phyloP scores from a whole-genome alignment of 2,888 invertebrate species.

The Pycnomerus fuliginosus region DNA sequence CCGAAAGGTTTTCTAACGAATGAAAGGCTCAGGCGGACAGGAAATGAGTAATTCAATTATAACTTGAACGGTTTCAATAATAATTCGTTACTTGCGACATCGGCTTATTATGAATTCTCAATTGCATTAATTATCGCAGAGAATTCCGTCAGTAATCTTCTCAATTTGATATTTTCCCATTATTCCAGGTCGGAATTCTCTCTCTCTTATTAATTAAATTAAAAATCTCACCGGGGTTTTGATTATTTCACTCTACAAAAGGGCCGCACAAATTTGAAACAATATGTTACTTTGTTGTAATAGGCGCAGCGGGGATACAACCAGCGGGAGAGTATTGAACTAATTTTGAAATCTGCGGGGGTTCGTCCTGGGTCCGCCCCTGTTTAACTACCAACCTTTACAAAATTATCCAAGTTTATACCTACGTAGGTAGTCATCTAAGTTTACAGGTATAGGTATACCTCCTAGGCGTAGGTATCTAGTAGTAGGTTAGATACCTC shows the following conservation, averaged over 20 bases:
- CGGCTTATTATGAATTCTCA: conserved; percentile 4
- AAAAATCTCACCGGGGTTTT: conserved; percentile 43
- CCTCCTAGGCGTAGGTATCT: too few species aligned
- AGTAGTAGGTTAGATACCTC: too few species aligned
- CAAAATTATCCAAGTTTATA: too few species aligned
- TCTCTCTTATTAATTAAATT: conserved; percentile 43
- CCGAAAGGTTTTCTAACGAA: too few species aligned
- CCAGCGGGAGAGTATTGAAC: conserved; percentile 48
- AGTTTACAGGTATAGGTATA: too few species aligned
- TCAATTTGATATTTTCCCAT: too few species aligned
- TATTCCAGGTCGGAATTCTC: too few species aligned
- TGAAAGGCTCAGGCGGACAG: too few species aligned
- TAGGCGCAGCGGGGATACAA: conserved; percentile 40
- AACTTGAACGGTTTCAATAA: conserved; percentile 27
- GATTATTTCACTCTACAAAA: conserved; percentile 44
- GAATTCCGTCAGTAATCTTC: conserved; percentile 2
- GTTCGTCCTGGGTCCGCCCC: conserved; percentile 39
- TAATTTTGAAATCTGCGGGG: conserved; percentile 46
- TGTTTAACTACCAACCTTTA: too few species aligned
- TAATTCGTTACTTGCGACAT: conserved; percentile 5
- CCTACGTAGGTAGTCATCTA: too few species aligned
- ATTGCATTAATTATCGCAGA: conserved; percentile 8
- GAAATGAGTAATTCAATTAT: conserved; percentile 34
- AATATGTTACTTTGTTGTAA: conserved; percentile 53
- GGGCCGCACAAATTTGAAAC: conserved; percentile 49